phyloP scores from a whole-genome alignment of 2,888 invertebrate species.

The Conus canariensis region DNA sequence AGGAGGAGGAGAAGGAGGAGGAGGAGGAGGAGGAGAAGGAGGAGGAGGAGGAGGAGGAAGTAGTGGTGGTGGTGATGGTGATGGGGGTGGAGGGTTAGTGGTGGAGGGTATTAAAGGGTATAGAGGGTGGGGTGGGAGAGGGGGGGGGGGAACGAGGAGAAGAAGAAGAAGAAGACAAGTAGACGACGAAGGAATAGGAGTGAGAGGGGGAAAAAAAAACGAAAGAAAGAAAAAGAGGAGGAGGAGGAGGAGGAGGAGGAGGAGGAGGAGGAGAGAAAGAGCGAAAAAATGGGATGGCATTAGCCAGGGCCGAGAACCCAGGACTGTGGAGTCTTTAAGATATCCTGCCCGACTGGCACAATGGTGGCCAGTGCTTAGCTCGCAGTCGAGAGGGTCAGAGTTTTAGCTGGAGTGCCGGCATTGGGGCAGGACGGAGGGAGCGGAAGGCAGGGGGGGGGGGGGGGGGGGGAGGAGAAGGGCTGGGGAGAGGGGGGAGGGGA shows the following conservation, averaged over 20 bases:
- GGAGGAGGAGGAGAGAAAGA: neutral
- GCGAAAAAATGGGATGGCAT: neutral
- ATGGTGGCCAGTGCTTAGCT: constrained; percentile 15
- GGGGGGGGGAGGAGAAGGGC: neutral
- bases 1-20: neutral
- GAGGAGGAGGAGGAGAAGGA: neutral
- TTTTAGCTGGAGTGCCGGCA: constrained; percentile 7
- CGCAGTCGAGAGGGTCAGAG: constrained; percentile 24
- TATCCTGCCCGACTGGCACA: neutral
- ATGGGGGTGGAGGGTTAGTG: neutral
- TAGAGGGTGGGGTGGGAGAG: neutral
- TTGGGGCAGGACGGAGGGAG: neutral
- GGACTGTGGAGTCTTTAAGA: constrained; percentile 27
- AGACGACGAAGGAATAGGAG: too few relatives aligned
- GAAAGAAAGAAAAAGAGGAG: neutral
- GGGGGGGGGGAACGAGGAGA: neutral
- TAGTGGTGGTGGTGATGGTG: neutral
- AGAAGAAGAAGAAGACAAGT: too few relatives aligned
- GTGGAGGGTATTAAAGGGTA: neutral
- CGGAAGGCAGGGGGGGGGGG: neutral
- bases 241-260: neutral
- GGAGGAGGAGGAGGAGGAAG: neutral
- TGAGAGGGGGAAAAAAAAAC: neutral
- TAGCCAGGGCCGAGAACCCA: neutral
- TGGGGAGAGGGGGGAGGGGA: neutral